These are phyloP conservation scores for Formica exsecta DNA, from an alignment of 1,140 invertebrate genomes.

Conservation along the genomic window DNA sequence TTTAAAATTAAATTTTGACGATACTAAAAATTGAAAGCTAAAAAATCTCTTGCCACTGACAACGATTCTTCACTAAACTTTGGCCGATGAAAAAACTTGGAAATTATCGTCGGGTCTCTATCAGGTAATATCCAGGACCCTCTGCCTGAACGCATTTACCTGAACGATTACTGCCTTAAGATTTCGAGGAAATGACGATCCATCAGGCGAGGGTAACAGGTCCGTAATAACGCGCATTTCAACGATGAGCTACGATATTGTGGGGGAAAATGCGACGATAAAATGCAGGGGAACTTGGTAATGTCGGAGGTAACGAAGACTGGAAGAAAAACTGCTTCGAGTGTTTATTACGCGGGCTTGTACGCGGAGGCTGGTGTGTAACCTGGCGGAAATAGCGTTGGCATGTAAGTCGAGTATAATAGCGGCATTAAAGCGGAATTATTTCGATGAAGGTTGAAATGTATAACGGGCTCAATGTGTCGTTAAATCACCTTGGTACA, in stretches of 20 bases:
- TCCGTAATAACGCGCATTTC: constrained; percentile 25
- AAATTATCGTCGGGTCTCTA: not conserved
- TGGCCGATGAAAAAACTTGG: not conserved
- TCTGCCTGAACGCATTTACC: not conserved
- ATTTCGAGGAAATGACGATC: constrained; percentile 11
- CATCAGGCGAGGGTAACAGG: constrained; percentile 4
- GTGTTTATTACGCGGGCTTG: constrained; percentile 26
- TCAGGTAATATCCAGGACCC: not conserved
- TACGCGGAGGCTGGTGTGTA: constrained; percentile 30
- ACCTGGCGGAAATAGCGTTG: constrained; percentile 28
- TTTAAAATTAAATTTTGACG: constrained; percentile 28
- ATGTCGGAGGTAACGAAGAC: constrained; percentile 45
- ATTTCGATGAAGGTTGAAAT: constrained; percentile 36
- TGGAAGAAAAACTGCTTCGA: constrained; percentile 33
- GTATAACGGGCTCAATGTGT: constrained; percentile 23
- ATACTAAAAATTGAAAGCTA: constrained; percentile 9
- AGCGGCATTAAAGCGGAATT: constrained; percentile 36
- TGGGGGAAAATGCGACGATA: constrained; percentile 6
- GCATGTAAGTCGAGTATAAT: constrained; percentile 35
- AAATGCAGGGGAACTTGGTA: not conserved
- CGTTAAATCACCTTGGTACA: constrained; percentile 23
- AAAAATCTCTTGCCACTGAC: not conserved
- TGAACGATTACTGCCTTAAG: not conserved
- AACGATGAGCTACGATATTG: not conserved
- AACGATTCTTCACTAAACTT: not conserved